Percentiles rank a stretch among this genome's conserved stretches.
Evolutionary conservation across 2,888 invertebrate genomes (phyloP).

Genomic region (Philereme vetulata): DNA sequence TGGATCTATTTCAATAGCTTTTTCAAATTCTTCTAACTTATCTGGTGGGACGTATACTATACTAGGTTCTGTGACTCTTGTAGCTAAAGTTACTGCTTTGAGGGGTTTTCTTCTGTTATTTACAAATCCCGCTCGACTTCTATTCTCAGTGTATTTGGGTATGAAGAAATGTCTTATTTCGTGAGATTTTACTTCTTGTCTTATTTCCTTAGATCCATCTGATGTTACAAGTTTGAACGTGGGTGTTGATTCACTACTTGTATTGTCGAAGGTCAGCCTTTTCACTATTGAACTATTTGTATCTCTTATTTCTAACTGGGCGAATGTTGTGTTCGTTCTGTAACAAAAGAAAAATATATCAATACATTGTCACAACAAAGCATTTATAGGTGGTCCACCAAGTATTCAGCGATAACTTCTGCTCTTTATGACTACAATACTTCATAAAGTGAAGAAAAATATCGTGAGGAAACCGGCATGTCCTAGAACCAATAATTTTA

Average conservation of each 20-base stretch:
- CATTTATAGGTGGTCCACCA: background rate
- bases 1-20: constrained; percentile 75
- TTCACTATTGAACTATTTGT: constrained; percentile 69
- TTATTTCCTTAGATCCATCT: constrained; percentile 69
- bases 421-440: too few relatives aligned
- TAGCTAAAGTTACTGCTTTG: constrained; percentile 56
- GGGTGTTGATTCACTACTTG: constrained; percentile 65
- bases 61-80: constrained; percentile 62
- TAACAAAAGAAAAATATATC: constrained; percentile 43
- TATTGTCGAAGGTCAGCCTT: constrained; percentile 70
- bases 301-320: constrained; percentile 75
- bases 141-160: constrained; percentile 71
- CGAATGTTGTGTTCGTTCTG: constrained; percentile 77
- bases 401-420: too few relatives aligned
- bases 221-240: constrained; percentile 65
- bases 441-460: too few relatives aligned
- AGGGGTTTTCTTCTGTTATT: constrained; percentile 66
- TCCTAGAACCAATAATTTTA: too few relatives aligned
- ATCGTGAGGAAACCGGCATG: too few relatives aligned
- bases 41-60: constrained; percentile 77
- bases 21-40: constrained; percentile 72
- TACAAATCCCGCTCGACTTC: constrained; percentile 70
- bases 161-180: constrained; percentile 75
- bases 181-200: constrained; percentile 73
- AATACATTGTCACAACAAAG: background rate